phyloP scores from a whole-genome alignment of 2,888 invertebrate species.

The Eucera pruinosa region DNA sequence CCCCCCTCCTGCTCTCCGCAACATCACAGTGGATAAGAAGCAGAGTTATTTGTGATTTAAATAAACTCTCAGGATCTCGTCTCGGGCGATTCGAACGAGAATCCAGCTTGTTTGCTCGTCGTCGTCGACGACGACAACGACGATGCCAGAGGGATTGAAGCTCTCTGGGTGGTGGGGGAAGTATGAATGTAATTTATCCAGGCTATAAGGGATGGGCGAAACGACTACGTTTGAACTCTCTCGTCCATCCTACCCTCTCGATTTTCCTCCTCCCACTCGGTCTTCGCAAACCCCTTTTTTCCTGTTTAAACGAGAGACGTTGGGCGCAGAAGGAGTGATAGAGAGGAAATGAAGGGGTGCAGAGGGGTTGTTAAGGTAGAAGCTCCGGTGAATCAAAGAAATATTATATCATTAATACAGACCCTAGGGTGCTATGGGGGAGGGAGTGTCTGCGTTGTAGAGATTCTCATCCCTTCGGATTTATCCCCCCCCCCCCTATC shows the following conservation, averaged over 20 bases:
- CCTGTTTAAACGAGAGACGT: slow-evolving; percentile 55
- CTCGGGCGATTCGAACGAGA: slow-evolving; percentile 63
- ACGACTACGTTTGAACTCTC: slow-evolving; percentile 79
- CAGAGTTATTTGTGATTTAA: slow-evolving; percentile 77
- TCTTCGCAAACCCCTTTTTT: not conserved
- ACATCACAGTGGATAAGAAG: slow-evolving; percentile 46
- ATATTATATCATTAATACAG: slow-evolving; percentile 82
- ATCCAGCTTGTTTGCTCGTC: slow-evolving; percentile 54
- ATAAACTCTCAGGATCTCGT: slow-evolving; percentile 72
- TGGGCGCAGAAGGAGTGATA: no score
- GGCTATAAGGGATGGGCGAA: slow-evolving; percentile 77
- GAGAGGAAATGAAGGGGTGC: slow-evolving; percentile 24
- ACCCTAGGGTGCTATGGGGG: slow-evolving; percentile 77
- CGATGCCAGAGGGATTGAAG: slow-evolving; percentile 7
- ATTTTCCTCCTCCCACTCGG: slow-evolving; percentile 28
- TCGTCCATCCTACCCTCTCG: slow-evolving; percentile 44
- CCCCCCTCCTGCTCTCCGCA: not conserved
- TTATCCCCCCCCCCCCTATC: not conserved
- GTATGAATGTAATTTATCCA: slow-evolving; percentile 81
- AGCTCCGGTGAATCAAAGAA: slow-evolving; percentile 80
- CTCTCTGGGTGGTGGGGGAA: slow-evolving; percentile 38
- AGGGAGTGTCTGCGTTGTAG: slow-evolving; percentile 64
- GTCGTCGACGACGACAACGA: no score
- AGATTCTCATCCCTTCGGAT: slow-evolving; percentile 24
- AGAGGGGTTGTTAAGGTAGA: slow-evolving; percentile 75